These are phyloP conservation scores for Morus bassanus DNA, from an alignment of 2,797 vertebrate species.

Conservation along the genomic window DNA sequence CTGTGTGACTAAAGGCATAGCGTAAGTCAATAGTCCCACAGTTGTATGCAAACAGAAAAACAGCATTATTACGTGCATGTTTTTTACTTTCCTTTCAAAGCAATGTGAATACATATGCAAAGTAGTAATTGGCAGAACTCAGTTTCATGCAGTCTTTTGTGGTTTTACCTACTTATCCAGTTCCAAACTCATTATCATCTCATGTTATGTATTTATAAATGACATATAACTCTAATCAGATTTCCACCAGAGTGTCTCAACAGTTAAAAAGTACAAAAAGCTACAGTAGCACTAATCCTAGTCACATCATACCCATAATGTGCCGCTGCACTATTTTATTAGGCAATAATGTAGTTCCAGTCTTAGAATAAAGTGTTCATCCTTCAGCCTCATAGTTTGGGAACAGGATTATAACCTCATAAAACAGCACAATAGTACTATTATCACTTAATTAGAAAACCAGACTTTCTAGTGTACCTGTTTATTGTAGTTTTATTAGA, in stretches of 20 bases:
- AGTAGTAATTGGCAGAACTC: background rate
- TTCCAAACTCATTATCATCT: background rate
- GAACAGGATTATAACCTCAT: constrained; percentile 4
- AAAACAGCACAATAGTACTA: background rate
- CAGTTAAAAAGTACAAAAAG: background rate
- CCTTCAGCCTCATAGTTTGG: background rate
- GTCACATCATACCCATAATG: background rate
- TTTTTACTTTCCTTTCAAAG: background rate
- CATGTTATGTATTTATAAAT: background rate
- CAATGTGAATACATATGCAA: background rate
- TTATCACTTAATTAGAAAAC: constrained; percentile 8
- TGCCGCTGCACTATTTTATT: background rate
- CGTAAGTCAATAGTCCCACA: background rate
- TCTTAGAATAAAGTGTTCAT: background rate
- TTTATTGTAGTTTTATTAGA: background rate
- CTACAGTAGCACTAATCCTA: background rate
- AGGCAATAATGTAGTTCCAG: background rate
- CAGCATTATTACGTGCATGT: background rate
- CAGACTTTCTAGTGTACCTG: background rate
- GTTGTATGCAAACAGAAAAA: background rate
- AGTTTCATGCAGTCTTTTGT: background rate
- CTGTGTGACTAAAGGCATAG: background rate
- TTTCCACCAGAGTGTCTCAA: background rate
- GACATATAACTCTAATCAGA: background rate
- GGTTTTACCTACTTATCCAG: background rate